Evolutionary conservation across 2,888 invertebrate species (phyloP).

Genomic region (Junonia oenone): DNA sequence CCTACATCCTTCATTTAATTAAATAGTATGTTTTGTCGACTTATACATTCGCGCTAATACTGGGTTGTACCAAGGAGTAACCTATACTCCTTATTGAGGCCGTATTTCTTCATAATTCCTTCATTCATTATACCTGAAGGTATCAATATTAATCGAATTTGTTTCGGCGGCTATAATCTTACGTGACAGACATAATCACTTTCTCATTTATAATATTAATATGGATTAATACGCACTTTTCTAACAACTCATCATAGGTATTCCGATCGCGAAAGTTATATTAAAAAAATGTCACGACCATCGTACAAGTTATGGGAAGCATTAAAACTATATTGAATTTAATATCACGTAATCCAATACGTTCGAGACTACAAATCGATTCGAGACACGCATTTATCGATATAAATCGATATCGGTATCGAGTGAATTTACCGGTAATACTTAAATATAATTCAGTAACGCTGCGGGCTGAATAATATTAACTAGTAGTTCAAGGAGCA

Average conservation of each 20-base stretch:
- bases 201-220: neutral
- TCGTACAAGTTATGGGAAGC: constrained; percentile 12
- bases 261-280: constrained; percentile 1
- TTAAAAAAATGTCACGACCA: constrained; percentile 18
- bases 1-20: too few species aligned
- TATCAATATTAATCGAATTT: too few species aligned
- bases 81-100: too few species aligned
- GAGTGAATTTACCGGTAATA: neutral
- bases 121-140: too few species aligned
- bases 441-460: neutral
- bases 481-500: neutral
- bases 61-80: too few species aligned
- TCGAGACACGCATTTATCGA: constrained; percentile 5
- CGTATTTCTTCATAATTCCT: too few species aligned
- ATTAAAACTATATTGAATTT: constrained; percentile 5
- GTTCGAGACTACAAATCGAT: constrained; percentile 25
- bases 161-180: too few species aligned
- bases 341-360: constrained; percentile 23
- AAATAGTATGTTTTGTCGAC: too few species aligned
- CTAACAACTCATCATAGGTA: neutral
- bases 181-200: too few species aligned
- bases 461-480: neutral
- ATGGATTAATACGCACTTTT: neutral
- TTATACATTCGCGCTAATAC: too few species aligned
- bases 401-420: constrained; percentile 1